These are phyloP conservation scores for Campylomormyrus numenius DNA, from an alignment of 2,113 vertebrate genomes.

Conservation along the genomic window DNA sequence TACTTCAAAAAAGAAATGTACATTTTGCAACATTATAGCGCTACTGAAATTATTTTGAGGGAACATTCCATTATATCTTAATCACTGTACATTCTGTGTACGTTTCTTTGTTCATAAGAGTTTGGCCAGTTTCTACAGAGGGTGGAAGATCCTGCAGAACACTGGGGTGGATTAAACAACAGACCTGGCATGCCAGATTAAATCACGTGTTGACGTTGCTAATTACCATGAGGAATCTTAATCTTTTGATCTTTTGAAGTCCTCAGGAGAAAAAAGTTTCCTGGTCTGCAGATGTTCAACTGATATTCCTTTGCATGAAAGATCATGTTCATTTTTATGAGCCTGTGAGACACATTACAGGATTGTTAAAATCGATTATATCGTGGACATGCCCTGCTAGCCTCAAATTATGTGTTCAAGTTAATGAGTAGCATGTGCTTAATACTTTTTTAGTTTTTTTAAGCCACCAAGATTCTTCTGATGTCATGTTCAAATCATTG, in stretches of 20 bases:
- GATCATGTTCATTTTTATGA: neutral
- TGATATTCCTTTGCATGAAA: neutral
- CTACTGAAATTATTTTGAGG: neutral
- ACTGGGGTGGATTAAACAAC: neutral
- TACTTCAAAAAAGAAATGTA: neutral
- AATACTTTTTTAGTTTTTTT: constrained; percentile 3
- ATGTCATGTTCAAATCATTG: neutral
- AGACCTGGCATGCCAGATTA: neutral
- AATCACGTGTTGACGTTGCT: constrained; percentile 5
- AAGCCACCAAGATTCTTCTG: neutral
- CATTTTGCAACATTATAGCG: neutral
- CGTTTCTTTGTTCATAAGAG: neutral
- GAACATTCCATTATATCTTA: neutral
- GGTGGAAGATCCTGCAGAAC: neutral
- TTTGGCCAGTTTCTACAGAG: neutral
- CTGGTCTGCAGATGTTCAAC: neutral
- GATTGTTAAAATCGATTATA: neutral
- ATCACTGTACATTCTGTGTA: neutral
- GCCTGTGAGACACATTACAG: neutral
- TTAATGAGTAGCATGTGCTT: neutral
- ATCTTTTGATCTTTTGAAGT: constrained; percentile 10
- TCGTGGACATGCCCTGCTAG: neutral
- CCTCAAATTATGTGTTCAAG: neutral
- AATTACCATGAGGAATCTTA: neutral
- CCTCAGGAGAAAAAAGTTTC: neutral